Percentiles rank a stretch among this genome's conserved stretches.
These are phyloP conservation scores for Nomada fabriciana DNA, from an alignment of 2,888 invertebrate genomes.

Conservation along the genomic window DNA sequence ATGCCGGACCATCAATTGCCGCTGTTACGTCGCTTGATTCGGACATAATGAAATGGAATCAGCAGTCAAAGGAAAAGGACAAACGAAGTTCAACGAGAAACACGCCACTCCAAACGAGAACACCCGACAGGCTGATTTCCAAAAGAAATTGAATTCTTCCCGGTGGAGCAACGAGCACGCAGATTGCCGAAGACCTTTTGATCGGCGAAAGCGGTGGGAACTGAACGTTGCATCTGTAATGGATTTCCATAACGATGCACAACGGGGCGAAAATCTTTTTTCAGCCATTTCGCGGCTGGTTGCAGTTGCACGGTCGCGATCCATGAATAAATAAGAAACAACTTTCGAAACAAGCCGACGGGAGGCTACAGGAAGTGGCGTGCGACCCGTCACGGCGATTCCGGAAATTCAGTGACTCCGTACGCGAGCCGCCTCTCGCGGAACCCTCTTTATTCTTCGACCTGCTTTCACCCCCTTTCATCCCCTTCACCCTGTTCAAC, in stretches of 20 bases:
- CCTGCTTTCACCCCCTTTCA: constrained; percentile 34
- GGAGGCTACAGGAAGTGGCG: constrained; percentile 32
- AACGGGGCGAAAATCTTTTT: constrained; percentile 36
- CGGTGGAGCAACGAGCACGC: background rate
- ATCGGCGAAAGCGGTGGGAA: constrained; percentile 19
- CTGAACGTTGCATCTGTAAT: constrained; percentile 49
- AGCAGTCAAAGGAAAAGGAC: too few species aligned
- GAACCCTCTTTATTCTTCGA: constrained; percentile 47
- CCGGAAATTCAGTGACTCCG: constrained; percentile 55
- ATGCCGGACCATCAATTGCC: background rate
- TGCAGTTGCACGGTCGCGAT: constrained; percentile 28
- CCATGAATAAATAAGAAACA: constrained; percentile 65
- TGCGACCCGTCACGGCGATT: constrained; percentile 33
- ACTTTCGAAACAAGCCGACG: constrained; percentile 60
- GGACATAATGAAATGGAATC: constrained; percentile 22
- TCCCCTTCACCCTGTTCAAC: background rate
- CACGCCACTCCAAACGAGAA: constrained; percentile 1
- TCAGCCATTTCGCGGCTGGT: background rate
- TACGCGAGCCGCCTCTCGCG: constrained; percentile 32
- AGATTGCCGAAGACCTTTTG: background rate
- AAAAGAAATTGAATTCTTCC: constrained; percentile 14
- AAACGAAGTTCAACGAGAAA: too few species aligned
- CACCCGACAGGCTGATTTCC: background rate
- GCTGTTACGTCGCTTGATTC: background rate
- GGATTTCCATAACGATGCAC: constrained; percentile 40